These are phyloP conservation scores for Pimephales promelas DNA, from an alignment of 2,113 vertebrate species.

Conservation along the genomic window DNA sequence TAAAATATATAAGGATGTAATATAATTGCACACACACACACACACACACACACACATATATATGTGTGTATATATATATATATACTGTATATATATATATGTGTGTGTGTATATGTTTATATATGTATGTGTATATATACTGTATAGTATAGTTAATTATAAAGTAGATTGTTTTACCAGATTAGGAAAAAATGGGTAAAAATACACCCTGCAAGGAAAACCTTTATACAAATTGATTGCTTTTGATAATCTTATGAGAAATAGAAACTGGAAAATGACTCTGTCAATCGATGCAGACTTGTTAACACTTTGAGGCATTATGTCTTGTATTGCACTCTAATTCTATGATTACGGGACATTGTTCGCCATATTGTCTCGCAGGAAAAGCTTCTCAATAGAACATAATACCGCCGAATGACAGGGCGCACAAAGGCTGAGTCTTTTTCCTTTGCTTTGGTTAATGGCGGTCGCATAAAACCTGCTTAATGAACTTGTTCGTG, in stretches of 20 bases:
- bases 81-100: too few relatives aligned
- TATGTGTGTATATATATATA: too few relatives aligned
- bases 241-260: constrained; percentile 50
- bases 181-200: not conserved
- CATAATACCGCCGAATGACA: constrained; percentile 57
- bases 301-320: constrained; percentile 54
- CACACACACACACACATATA: too few relatives aligned
- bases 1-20: too few relatives aligned
- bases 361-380: constrained; percentile 55
- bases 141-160: too few relatives aligned
- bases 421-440: constrained; percentile 53
- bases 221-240: not conserved
- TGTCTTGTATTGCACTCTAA: constrained; percentile 54
- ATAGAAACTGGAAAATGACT: constrained; percentile 47
- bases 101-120: too few relatives aligned
- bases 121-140: too few relatives aligned
- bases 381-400: constrained; percentile 50
- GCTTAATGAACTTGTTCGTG: constrained; percentile 47
- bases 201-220: constrained; percentile 29
- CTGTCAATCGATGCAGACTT: constrained; percentile 54
- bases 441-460: constrained; percentile 30
- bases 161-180: too few relatives aligned
- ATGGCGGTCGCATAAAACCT: constrained; percentile 29
- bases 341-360: constrained; percentile 62
- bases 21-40: too few relatives aligned